Base-by-base conservation (phyloP, 2,888 invertebrate species). In the Oligia latruncula region DNA sequence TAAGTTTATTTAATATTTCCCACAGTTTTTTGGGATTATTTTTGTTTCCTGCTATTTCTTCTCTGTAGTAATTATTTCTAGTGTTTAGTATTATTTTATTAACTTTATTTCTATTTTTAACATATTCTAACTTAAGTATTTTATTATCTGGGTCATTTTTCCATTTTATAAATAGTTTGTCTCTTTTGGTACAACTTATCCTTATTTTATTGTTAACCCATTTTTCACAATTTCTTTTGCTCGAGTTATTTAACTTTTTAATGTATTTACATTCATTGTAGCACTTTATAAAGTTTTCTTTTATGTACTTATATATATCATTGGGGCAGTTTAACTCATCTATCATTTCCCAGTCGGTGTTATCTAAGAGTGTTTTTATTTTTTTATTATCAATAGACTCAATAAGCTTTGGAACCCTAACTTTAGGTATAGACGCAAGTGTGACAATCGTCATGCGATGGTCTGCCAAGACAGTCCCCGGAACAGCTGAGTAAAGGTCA, bases 381-480 rank as follows among this genome's bases (percentile, higher is more conserved):
- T 49, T 68, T 46, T 9, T 49, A 20, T 68, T n/a, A 46, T 67
- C n/a, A n/a, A 67, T 67, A 13, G n/a, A n/a, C n/a, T 46, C 71
- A 71, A 55, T 55, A 35, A 71, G 35, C 23, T 23, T 40, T 13
- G 49, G 52, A 20, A 6, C 52, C 52, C 52, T 55, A 55, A 17
- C 52, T 20, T 55, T 49, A 20, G 40, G 40, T 15, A n/a, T 11
- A n/a, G 71, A 60, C 17, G 43, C 60, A 62, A 46, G 20, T 46
- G 29, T 62, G n/a, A 13, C 20, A 62, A 72, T 62, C 20, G 29
- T 46, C 62, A 72, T 62, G 5, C 46, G 62, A 46, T 49, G 62
- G 29, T 62, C 62, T 3, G 72, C 72, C 4, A 62, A 46, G 29
- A 72, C 62, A 62, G 72, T 62, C 29, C 62, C 29, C 29, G 62